Base-by-base conservation (phyloP, 2,797 vertebrate species). In the Epinephelus coioides region DNA sequence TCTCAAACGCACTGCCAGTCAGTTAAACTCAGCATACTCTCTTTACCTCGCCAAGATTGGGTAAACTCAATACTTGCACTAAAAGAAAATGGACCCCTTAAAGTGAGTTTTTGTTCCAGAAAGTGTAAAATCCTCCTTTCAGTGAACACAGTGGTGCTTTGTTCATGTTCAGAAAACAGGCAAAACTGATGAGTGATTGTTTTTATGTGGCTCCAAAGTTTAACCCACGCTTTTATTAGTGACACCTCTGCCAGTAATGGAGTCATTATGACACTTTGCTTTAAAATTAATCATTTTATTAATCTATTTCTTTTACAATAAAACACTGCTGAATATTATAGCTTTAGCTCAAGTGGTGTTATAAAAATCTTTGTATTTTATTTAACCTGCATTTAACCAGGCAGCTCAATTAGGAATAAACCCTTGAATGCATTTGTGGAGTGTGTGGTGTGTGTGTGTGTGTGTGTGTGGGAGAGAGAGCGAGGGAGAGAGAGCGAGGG, bases 301-400 rank as follows among this genome's bases (percentile, higher is more conserved):
- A 70, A 81, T 87, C 27, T 54, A 50, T 34, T 57, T 25, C 54
- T 60, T 79, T 55, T n/a, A 40, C 60, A 74, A 66, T 19, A 3
- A 77, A 87, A 76, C n/a, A 5, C 38, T 2, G 12, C 57, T 12
- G 47, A 79, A 87, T 65, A 75, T 81, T 85, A 78, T 4, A 78
- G 66, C 71, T 77, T 81, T 44, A 76, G 57, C 74, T 88, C 12
- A 19, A 70, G 81, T 69, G 67, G 49, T 30, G n/a, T 47, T 73
- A 9, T 53, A 60, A 63, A 74, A 78, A 40, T 78, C 59, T 74
- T 78, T 80, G 46, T 55, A 54, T 88, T 90, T 81, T 73, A 82
- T 88, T 91, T 83, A 86, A 86, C 83, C 76, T 83, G 78, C 82
- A 74, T 87, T 91, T 85, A 91, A 84, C 76, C 69, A 87, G 72